Conservation (phyloP, 2,888 invertebrate species). For the Drosophila siamana region DNA sequence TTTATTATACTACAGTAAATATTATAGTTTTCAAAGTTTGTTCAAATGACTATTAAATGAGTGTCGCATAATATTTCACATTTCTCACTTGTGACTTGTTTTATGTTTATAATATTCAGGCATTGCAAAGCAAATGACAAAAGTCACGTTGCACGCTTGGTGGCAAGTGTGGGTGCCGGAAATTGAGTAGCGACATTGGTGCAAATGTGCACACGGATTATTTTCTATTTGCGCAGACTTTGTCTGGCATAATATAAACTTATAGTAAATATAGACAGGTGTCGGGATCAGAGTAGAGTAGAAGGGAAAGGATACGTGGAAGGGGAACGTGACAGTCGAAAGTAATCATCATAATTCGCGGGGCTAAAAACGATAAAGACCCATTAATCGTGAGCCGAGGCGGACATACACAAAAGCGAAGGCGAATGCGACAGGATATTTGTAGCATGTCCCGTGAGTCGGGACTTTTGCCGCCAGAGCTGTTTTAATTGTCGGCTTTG, state of each 20-base stretch:
- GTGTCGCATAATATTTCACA: background rate
- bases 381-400: slow-evolving; percentile 76
- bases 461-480: slow-evolving; percentile 66
- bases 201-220: slow-evolving; percentile 46
- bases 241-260: slow-evolving; percentile 32
- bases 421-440: slow-evolving; percentile 55
- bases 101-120: background rate
- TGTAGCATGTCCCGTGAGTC: slow-evolving; percentile 55
- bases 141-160: background rate
- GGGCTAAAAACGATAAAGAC: slow-evolving; percentile 79
- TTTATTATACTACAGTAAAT: too few species aligned
- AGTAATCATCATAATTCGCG: slow-evolving; percentile 71
- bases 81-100: background rate
- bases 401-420: slow-evolving; percentile 32
- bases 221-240: slow-evolving; percentile 53
- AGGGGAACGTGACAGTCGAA: slow-evolving; percentile 31
- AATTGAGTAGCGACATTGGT: slow-evolving; percentile 23
- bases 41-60: background rate
- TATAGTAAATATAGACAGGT: slow-evolving; percentile 47
- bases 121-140: background rate
- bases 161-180: slow-evolving; percentile 3
- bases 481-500: slow-evolving; percentile 67
- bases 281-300: background rate
- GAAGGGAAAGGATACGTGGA: too few species aligned
- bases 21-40: too few species aligned